Conservation (phyloP, 2,888 invertebrate genomes). For the Griposia aprilina region DNA sequence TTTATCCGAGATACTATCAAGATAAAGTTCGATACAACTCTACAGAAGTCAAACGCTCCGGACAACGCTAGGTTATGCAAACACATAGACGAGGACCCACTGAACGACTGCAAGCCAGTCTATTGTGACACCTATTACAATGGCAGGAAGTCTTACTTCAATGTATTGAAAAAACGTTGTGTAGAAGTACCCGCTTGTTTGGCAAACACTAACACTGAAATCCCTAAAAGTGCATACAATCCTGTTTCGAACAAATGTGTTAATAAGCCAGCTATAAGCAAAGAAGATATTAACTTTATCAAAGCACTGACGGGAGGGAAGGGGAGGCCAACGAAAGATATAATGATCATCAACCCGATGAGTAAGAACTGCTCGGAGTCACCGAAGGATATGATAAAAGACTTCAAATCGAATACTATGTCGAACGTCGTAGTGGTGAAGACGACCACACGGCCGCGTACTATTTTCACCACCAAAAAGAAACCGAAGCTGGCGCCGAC, state of each 20-base stretch:
- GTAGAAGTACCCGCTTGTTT: constrained; percentile 73
- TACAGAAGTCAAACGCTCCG: constrained; percentile 62
- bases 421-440: neutral
- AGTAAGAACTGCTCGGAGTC: neutral
- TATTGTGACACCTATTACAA: constrained; percentile 83
- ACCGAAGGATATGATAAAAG: rapidly evolving
- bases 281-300: constrained; percentile 77
- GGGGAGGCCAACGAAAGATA: constrained; percentile 72
- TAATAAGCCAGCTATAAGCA: constrained; percentile 64
- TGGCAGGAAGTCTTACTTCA: constrained; percentile 76
- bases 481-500: too few species aligned
- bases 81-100: constrained; percentile 79
- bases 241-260: constrained; percentile 77
- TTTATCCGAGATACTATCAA: constrained; percentile 76
- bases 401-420: neutral
- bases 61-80: constrained; percentile 71
- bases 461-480: too few species aligned
- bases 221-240: constrained; percentile 74
- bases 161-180: constrained; percentile 74
- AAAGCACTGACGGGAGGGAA: constrained; percentile 65
- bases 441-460: rapidly evolving
- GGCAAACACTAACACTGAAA: constrained; percentile 62
- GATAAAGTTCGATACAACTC: constrained; percentile 80
- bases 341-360: constrained; percentile 73
- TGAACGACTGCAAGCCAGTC: constrained; percentile 82